These are phyloP conservation scores for Psophia crepitans DNA, from an alignment of 2,113 vertebrate genomes.

Conservation along the genomic window DNA sequence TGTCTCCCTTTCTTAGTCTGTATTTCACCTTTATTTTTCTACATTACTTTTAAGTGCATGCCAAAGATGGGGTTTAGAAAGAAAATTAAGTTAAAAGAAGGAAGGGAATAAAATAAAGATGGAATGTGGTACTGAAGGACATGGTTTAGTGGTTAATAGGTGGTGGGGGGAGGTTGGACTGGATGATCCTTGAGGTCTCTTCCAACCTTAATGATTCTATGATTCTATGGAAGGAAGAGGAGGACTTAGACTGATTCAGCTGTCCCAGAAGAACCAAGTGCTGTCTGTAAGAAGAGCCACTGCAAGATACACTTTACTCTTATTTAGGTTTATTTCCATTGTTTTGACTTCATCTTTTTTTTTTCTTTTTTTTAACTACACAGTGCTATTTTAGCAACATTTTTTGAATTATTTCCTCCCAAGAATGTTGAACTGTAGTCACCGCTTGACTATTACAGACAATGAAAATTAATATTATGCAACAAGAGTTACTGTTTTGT, in stretches of 20 bases:
- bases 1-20: neutral
- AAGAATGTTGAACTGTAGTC: neutral
- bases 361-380: neutral
- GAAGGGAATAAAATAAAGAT: neutral
- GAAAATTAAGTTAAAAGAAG: neutral
- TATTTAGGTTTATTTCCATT: neutral
- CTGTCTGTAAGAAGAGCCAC: neutral
- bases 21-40: neutral
- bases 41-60: neutral
- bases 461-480: neutral
- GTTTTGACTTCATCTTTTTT: neutral
- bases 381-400: neutral
- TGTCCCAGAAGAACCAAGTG: neutral
- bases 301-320: neutral
- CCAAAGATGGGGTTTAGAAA: neutral
- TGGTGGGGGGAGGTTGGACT: too few species aligned
- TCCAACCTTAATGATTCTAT: too few species aligned
- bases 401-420: neutral
- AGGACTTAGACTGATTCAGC: neutral
- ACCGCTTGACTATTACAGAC: neutral
- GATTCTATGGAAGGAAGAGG: neutral
- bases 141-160: too few species aligned
- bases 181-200: too few species aligned
- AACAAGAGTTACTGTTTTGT: neutral
- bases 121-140: too few species aligned